Base-by-base conservation (phyloP, 1,140 invertebrate genomes). In the Aricia agestis region DNA sequence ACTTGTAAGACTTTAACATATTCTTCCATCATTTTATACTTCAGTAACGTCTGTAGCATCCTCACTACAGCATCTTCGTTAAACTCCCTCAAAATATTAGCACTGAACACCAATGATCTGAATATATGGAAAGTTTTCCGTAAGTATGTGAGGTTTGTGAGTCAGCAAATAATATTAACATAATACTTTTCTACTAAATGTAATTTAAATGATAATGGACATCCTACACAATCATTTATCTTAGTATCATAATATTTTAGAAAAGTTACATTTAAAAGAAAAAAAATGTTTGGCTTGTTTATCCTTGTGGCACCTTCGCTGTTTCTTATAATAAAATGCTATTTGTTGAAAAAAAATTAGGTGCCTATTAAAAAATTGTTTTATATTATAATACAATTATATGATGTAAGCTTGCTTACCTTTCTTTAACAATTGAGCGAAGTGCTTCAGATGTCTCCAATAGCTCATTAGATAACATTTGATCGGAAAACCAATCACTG, bases 401-500 rank as follows among this genome's bases (percentile, higher is more conserved):
- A 52, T 52, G 10, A 52, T 52, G 9, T 3, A 13, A 13, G 11
- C 85, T 85, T 78, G 11, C 85, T 85, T 78, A 91, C 89, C 82
- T 91, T 18, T 90, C 83, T 77, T 72, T 82, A 17, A 91, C 68
- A 81, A 91, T 86, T 6, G 81, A 71, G 71, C 76, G 76, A 18
- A 91, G 74, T 5, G 57, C 61, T 61, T 80, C 70, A 18, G 82
- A 87, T 7, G 68, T 36, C 31, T 90, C 83, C 10, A 90, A 74
- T 67, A 91, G 74, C 45, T 91, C 86, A 82, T 87, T 74, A 7
- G 86, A 79, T 9, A 87, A 68, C 74, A 81, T 80, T 69, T 91
- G 89, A 78, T 91, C 89, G n/a, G 87, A 91, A 67, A 87, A 91
- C 89, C 89, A 91, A 67, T 73, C 76, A 72, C 89, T 91, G 0